Conservation (phyloP, 1,140 invertebrate genomes). For the Ylistrum balloti region DNA sequence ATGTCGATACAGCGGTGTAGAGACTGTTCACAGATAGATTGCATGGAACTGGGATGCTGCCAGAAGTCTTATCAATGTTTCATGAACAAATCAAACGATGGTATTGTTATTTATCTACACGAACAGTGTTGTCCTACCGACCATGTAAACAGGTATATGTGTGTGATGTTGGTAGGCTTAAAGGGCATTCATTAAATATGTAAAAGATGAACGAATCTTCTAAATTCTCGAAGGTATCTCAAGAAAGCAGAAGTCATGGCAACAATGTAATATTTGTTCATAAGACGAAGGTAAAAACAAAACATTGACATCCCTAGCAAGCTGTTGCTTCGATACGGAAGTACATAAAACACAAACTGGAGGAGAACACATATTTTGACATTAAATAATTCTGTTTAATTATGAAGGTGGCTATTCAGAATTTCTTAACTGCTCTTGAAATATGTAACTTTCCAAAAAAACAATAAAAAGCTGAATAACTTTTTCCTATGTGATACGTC, state of each 20-base stretch:
- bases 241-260: background rate
- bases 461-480: too few species aligned
- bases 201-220: background rate
- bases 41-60: background rate
- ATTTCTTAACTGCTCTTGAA: too few species aligned
- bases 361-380: too few species aligned
- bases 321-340: too few species aligned
- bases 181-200: background rate
- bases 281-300: background rate
- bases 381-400: too few species aligned
- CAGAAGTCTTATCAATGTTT: background rate
- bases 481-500: too few species aligned
- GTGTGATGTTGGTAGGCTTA: background rate
- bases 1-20: too few species aligned
- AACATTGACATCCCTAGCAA: too few species aligned
- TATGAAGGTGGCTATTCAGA: too few species aligned
- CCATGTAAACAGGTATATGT: background rate
- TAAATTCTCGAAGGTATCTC: background rate
- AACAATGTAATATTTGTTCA: background rate
- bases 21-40: background rate
- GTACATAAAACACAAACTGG: too few species aligned
- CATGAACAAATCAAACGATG: background rate
- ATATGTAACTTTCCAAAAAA: too few species aligned
- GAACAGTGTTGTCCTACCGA: background rate
- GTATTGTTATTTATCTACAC: background rate